Evolutionary conservation across 2,113 vertebrate species (phyloP).

Genomic region (Eulacestoma nigropectus): DNA sequence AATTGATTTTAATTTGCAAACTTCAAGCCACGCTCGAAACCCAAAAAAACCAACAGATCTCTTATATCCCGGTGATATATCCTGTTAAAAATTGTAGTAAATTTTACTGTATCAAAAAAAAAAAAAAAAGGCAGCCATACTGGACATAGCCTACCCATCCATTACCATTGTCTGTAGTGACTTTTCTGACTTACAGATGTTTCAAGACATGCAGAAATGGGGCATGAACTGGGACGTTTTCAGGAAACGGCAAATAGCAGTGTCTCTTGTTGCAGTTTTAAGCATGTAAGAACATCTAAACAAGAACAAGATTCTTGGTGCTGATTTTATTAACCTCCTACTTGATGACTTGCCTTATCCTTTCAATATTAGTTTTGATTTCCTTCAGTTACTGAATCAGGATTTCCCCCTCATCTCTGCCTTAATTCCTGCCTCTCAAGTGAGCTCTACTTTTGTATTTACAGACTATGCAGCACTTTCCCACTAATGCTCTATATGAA

Average conservation of each 20-base stretch:
- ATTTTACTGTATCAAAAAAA: background rate
- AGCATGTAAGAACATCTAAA: background rate
- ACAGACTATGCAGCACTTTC: background rate
- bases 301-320: background rate
- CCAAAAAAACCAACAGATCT: background rate
- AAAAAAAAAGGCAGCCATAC: too few species aligned
- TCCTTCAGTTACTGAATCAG: background rate
- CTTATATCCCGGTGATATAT: background rate
- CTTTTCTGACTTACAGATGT: background rate
- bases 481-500: background rate
- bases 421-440: background rate
- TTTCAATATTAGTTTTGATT: background rate
- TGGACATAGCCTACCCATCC: background rate
- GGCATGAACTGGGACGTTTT: background rate
- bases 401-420: background rate
- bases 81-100: background rate
- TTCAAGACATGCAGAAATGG: background rate
- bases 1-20: background rate
- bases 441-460: background rate
- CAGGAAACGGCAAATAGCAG: background rate
- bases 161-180: background rate
- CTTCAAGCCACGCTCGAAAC: background rate
- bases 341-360: background rate
- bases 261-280: background rate
- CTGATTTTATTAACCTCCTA: background rate